These are phyloP conservation scores for Eulemur coronatus DNA, from an alignment of 2,797 vertebrate species.

Conservation along the genomic window DNA sequence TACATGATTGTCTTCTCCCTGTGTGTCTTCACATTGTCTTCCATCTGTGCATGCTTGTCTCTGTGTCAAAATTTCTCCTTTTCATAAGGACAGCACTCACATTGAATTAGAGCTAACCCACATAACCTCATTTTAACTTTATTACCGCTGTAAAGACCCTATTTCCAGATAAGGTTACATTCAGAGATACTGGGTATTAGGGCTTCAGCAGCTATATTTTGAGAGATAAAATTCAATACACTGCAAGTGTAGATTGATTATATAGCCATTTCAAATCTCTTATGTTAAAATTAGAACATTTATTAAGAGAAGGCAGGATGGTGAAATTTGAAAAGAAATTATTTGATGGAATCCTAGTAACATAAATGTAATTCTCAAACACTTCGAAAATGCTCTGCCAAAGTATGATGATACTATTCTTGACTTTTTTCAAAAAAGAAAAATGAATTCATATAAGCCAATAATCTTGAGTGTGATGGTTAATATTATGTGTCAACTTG, in stretches of 20 bases:
- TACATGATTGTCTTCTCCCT: background rate
- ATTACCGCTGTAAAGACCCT: background rate
- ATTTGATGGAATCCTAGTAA: background rate
- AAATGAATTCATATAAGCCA: background rate
- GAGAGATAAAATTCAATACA: background rate
- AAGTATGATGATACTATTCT: background rate
- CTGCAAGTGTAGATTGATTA: background rate
- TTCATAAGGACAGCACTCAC: background rate
- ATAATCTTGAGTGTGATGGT: background rate
- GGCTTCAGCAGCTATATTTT: background rate
- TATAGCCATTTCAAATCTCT: background rate
- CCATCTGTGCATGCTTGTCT: fast-evolving
- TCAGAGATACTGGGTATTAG: background rate
- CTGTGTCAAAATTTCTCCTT: background rate
- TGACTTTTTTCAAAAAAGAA: background rate
- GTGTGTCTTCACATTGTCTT: background rate
- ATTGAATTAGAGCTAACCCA: background rate
- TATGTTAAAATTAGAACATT: background rate
- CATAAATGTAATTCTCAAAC: background rate
- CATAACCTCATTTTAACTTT: background rate
- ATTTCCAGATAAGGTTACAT: background rate
- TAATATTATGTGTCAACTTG: background rate
- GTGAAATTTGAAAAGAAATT: background rate
- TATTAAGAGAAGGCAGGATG: background rate
- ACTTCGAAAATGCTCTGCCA: background rate